Evolutionary conservation across 2,888 invertebrate species (phyloP), one percentile per base, ranked within the genome.

Genomic region (Diaperis boleti): DNA sequence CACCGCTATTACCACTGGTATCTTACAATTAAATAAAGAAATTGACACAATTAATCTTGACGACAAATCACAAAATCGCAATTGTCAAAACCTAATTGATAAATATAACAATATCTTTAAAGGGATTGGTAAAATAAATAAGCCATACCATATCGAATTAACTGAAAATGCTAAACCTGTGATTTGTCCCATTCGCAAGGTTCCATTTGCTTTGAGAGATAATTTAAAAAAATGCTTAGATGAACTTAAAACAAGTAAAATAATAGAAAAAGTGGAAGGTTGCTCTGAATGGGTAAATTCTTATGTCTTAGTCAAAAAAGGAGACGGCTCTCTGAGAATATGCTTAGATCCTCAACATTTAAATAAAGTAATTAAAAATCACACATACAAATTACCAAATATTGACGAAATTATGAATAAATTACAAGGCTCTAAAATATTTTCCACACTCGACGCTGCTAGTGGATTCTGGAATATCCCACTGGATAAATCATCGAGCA

Each of bases 231-330:
- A 10, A 35, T 11, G 13, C 14, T 15, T 59, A 37, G 17, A 20
- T 14, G 11, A 49, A 22, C 14, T 59, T 13, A 26, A 59, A 31
- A 11, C 29, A 42, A 4, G 8, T 5, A 22, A 63, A 13, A 65
- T 70, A 2, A 62, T 70, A 26, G n/a, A 61, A 50, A 64, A 61
- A 62, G 62, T 68, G 3, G 62, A 52, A 6, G 47, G 57, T 29
- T 39, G 20, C 1, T 44, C 67, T 26, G 68, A 71, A 2, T 72
- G 71, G 69, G 56, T 69, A 13, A 69, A 69, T 55, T 50, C 70
- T n/a, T 59, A 60, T 8, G 69, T 69, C 7, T 10, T 70, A 49
- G 68, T 69, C 5, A 55, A 49, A 42, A 72, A 72, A 63, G 14
- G 33, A 11, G 57, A 70, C 50, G 50, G 31, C 4, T 59, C 59